These are phyloP conservation scores for Atta cephalotes DNA, from an alignment of 1,140 invertebrate genomes.

Conservation along the genomic window DNA sequence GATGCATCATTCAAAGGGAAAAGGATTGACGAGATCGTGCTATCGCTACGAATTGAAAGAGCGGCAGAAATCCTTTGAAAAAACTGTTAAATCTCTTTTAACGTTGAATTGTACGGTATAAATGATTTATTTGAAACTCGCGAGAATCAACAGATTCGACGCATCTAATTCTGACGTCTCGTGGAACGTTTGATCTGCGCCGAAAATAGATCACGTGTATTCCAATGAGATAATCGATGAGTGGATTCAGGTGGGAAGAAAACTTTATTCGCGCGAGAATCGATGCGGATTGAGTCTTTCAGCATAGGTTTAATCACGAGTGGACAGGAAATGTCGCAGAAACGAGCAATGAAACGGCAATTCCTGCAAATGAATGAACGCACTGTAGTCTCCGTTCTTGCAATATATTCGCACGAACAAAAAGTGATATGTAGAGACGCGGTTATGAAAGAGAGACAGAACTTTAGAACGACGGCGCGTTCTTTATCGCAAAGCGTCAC, in stretches of 20 bases:
- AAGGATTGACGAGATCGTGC: not conserved
- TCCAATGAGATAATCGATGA: not conserved
- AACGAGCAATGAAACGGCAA: slow-evolving; percentile 34
- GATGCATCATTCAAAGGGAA: not conserved
- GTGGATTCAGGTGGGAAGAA: not conserved
- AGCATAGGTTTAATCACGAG: slow-evolving; percentile 4
- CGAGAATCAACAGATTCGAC: not conserved
- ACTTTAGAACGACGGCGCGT: not conserved
- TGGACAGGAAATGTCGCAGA: slow-evolving; percentile 26
- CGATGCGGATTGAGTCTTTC: not conserved
- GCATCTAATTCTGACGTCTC: not conserved
- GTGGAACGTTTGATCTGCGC: slow-evolving; percentile 22
- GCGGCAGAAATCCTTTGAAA: not conserved
- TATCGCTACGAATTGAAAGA: not conserved
- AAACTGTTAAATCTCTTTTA: slow-evolving; percentile 1
- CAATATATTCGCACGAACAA: slow-evolving; percentile 29
- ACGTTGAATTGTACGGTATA: not conserved
- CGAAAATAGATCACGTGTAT: slow-evolving; percentile 12
- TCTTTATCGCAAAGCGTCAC: slow-evolving; percentile 32
- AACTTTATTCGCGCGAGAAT: not conserved
- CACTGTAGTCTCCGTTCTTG: slow-evolving; percentile 47
- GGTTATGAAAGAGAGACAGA: slow-evolving; percentile 23
- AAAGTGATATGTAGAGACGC: slow-evolving; percentile 37
- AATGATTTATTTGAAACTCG: slow-evolving; percentile 39
- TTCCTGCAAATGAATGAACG: slow-evolving; percentile 62